Percentiles rank a stretch among this genome's conserved stretches.
These are phyloP conservation scores for Zosterops pallidus DNA, from an alignment of 2,113 vertebrate genomes.

Conservation along the genomic window DNA sequence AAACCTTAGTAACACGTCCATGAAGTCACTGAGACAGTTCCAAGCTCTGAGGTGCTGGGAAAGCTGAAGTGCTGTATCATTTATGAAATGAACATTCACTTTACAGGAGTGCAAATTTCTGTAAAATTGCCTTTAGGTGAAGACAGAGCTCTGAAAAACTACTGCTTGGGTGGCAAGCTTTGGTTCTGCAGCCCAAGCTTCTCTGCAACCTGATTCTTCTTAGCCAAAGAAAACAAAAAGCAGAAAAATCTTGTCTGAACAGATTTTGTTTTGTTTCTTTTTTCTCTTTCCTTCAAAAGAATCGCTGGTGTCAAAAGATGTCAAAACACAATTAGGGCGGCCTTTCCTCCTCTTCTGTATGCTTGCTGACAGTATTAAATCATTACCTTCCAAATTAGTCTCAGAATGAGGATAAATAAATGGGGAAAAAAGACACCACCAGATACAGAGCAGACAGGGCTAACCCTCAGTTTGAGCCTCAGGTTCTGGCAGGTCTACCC, in stretches of 20 bases:
- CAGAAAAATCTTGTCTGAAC: slow-evolving; percentile 5
- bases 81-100: neutral
- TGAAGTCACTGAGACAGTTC: neutral
- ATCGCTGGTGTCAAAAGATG: slow-evolving; percentile 6
- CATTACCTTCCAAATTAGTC: slow-evolving; percentile 7
- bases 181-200: neutral
- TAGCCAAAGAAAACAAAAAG: slow-evolving; percentile 2
- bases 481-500: accelerated
- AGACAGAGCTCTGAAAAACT: neutral
- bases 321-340: slow-evolving; percentile 50
- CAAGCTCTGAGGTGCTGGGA: neutral
- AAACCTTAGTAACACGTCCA: neutral
- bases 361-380: slow-evolving; percentile 33
- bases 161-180: neutral
- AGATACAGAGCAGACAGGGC: neutral
- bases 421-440: accelerated
- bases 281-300: slow-evolving; percentile 10
- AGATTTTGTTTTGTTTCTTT: slow-evolving; percentile 40
- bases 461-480: neutral
- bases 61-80: neutral
- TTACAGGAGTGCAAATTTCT: neutral
- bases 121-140: neutral
- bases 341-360: neutral
- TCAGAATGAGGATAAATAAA: slow-evolving; percentile 30
- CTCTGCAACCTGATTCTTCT: neutral